Conservation (phyloP, 2,113 vertebrate species). For the Bothrops jararaca region DNA sequence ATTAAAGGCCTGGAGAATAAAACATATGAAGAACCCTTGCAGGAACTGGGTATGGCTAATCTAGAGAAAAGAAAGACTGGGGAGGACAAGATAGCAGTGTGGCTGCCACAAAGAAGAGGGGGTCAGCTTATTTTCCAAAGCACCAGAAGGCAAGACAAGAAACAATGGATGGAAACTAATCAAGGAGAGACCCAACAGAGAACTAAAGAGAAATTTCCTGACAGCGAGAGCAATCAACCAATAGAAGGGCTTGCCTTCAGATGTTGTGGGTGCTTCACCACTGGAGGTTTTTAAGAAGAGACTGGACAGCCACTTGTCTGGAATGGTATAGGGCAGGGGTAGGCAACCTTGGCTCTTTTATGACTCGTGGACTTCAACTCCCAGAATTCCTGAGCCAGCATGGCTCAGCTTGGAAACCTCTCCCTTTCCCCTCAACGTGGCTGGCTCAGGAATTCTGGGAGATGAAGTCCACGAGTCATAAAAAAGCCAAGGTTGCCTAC, state of each 20-base stretch:
- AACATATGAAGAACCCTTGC: background rate
- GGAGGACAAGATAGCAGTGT: background rate
- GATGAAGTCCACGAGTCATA: no score
- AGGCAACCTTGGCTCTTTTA: no score
- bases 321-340: background rate
- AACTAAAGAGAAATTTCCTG: background rate
- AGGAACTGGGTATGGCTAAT: background rate
- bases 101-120: background rate
- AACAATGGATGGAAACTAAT: background rate
- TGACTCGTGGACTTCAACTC: no score
- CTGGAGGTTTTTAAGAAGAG: background rate
- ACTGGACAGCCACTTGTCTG: background rate
- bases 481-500: no score
- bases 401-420: no score
- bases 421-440: no score
- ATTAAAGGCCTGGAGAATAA: background rate
- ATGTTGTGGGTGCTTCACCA: background rate
- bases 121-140: background rate
- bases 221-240: background rate
- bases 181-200: background rate
- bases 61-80: background rate
- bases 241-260: background rate
- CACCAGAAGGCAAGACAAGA: background rate
- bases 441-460: no score
- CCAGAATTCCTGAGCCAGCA: no score